Conservation (phyloP, 2,113 vertebrate species). For the Blennius ocellaris region DNA sequence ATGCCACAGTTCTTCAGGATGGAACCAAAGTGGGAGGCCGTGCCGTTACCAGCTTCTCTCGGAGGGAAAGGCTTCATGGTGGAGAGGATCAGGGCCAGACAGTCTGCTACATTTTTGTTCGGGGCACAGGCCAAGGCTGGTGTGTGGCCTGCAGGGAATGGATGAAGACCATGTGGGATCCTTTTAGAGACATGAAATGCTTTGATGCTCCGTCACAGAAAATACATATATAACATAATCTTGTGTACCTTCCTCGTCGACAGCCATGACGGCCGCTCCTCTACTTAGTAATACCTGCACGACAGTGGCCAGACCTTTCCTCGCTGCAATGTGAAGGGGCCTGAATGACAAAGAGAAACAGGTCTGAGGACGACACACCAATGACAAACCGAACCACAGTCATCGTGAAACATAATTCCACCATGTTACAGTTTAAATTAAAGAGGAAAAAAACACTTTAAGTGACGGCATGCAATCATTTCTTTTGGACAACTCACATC, state of each 20-base stretch:
- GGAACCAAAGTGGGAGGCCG: slow-evolving; percentile 89
- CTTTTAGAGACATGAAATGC: background rate
- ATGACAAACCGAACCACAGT: background rate
- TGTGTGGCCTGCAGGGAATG: slow-evolving; percentile 86
- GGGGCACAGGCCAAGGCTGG: slow-evolving; percentile 96
- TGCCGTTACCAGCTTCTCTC: slow-evolving; percentile 84
- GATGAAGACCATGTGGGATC: background rate
- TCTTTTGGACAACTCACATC: slow-evolving; percentile 86
- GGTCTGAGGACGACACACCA: background rate
- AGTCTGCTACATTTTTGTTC: slow-evolving; percentile 98
- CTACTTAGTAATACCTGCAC: slow-evolving; percentile 96
- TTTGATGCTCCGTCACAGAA: background rate
- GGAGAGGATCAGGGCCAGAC: slow-evolving; percentile 97
- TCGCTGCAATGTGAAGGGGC: slow-evolving; percentile 97
- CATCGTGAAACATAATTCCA: background rate
- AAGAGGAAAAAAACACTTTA: too few relatives aligned
- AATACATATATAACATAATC: background rate
- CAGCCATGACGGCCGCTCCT: slow-evolving; percentile 95
- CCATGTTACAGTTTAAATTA: background rate
- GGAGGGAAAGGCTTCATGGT: slow-evolving; percentile 98
- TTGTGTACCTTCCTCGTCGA: slow-evolving; percentile 92
- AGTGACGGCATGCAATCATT: too few relatives aligned
- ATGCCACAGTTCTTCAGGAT: slow-evolving; percentile 94
- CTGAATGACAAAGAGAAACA: slow-evolving; percentile 67
- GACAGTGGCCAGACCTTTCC: slow-evolving; percentile 94